A percentile compares a stretch with the other conserved stretches of the same genome.
Evolutionary conservation across 2,888 invertebrate genomes (phyloP).

Genomic region (Monopis laevigella): DNA sequence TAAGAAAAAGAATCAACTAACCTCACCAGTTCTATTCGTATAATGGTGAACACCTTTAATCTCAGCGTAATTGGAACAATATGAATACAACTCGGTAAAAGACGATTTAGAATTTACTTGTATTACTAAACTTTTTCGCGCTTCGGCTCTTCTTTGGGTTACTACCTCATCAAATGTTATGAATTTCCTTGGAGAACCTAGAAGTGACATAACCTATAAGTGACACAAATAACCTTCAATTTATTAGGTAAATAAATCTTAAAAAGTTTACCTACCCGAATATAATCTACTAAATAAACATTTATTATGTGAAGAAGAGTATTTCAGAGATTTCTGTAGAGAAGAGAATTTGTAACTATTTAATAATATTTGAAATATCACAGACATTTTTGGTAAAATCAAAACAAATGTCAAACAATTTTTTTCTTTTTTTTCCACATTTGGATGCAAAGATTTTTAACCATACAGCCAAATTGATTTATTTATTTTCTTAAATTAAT

Average conservation of each 20-base stretch:
- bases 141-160: constrained; percentile 69
- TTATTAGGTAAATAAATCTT: constrained; percentile 2
- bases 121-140: constrained; percentile 75
- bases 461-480: too few species aligned
- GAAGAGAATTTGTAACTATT: constrained; percentile 36
- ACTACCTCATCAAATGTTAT: constrained; percentile 66
- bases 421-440: too few species aligned
- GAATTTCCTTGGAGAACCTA: constrained; percentile 31
- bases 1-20: constrained; percentile 23
- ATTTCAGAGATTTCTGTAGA: constrained; percentile 33
- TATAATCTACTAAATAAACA: constrained; percentile 34
- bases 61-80: constrained; percentile 73
- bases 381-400: constrained; percentile 42
- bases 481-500: too few species aligned
- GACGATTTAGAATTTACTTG: constrained; percentile 80
- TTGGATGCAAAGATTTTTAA: too few species aligned
- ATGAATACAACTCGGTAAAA: constrained; percentile 71
- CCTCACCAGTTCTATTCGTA: constrained; percentile 52
- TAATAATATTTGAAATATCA: constrained; percentile 41
- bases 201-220: constrained; percentile 42
- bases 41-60: constrained; percentile 76
- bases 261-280: constrained; percentile 34
- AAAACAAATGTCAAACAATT: constrained; percentile 16
- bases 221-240: constrained; percentile 25
- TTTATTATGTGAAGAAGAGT: constrained; percentile 30